These are phyloP conservation scores for Automeris io DNA, from an alignment of 2,888 invertebrate genomes.

Conservation along the genomic window DNA sequence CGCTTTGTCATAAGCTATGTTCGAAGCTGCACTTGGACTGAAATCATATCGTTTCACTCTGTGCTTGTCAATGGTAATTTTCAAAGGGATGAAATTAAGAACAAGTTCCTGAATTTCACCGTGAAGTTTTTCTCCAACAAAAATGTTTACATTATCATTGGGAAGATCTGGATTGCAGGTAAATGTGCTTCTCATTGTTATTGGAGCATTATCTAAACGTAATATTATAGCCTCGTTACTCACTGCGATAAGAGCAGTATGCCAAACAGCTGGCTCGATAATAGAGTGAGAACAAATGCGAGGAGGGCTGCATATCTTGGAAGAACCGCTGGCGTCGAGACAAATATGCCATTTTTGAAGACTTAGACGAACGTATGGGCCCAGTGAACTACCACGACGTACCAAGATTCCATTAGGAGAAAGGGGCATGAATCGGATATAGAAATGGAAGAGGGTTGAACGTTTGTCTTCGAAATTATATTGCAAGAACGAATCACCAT, in stretches of 20 bases:
- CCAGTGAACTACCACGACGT: conserved; percentile 43
- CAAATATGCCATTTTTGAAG: conserved; percentile 64
- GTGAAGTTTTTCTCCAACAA: conserved; percentile 57
- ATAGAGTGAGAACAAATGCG: conserved; percentile 43
- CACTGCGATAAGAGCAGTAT: conserved; percentile 52
- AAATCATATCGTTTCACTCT: conserved; percentile 25
- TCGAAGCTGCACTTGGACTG: conserved; percentile 41
- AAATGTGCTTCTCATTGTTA: conserved; percentile 38
- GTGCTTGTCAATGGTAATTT: conserved; percentile 31
- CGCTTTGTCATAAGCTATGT: conserved; percentile 58
- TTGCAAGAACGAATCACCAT: conserved; percentile 58
- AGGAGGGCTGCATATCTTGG: conserved; percentile 43
- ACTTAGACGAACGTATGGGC: conserved; percentile 45
- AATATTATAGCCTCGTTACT: conserved; percentile 50
- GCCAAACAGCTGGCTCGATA: conserved; percentile 60
- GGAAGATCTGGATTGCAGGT: conserved; percentile 56
- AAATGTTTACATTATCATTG: conserved; percentile 49
- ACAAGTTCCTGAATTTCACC: conserved; percentile 66
- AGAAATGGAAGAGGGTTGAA: conserved; percentile 61
- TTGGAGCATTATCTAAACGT: conserved; percentile 52
- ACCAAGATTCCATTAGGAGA: conserved; percentile 62
- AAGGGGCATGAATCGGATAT: conserved; percentile 58
- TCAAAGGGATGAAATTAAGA: conserved; percentile 61
- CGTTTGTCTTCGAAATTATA: conserved; percentile 50
- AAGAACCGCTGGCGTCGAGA: conserved; percentile 49